Percentiles rank a stretch among this genome's conserved stretches.
phyloP scores from a whole-genome alignment of 1,140 invertebrate species.

The Scylla paramamosain region DNA sequence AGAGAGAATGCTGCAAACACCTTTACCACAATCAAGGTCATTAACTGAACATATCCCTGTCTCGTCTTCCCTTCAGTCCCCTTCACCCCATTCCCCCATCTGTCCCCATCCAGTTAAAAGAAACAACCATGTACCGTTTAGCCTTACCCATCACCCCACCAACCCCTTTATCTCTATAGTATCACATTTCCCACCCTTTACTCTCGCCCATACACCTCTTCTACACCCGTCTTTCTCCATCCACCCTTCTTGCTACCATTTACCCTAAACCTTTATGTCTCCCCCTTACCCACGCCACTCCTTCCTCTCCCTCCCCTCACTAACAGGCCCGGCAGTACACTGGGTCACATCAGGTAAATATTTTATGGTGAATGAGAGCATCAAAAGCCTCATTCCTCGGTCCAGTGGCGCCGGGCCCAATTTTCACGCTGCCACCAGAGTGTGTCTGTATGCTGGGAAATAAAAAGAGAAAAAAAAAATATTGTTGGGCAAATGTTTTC shows the following conservation, averaged over 20 bases:
- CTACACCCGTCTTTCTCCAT: neutral
- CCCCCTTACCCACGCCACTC: too few relatives aligned
- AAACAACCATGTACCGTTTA: neutral
- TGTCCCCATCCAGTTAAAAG: neutral
- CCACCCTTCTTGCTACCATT: neutral
- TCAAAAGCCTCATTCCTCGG: constrained; percentile 1
- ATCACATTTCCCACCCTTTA: neutral
- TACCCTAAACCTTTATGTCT: neutral
- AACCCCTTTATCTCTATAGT: neutral
- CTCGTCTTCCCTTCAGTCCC: neutral
- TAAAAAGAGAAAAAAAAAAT: neutral
- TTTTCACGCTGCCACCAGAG: neutral
- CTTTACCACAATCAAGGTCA: too few relatives aligned
- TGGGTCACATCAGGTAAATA: neutral
- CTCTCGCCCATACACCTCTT: neutral
- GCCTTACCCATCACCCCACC: neutral
- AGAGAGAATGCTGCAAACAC: too few relatives aligned
- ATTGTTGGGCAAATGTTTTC: neutral
- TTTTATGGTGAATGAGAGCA: neutral
- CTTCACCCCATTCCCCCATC: neutral
- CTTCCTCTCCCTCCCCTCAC: too few relatives aligned
- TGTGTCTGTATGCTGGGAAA: neutral
- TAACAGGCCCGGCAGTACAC: neutral
- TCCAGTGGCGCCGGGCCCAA: neutral
- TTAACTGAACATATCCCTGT: neutral